phyloP scores from a whole-genome alignment of 2,113 vertebrate genomes.

The Neoarius graeffei region DNA sequence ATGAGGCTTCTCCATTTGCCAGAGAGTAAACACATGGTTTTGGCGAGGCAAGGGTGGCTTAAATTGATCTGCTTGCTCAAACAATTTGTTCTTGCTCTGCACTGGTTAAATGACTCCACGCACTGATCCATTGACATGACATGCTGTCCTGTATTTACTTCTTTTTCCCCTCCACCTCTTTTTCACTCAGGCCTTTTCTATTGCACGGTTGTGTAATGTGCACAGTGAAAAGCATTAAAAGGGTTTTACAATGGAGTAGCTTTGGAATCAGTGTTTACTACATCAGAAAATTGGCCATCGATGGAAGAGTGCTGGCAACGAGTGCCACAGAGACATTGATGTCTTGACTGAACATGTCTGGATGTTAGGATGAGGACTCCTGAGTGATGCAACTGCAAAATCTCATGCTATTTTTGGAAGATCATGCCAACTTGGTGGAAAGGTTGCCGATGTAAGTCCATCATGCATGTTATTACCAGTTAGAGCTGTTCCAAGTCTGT shows the following conservation, averaged over 20 bases:
- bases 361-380: slow-evolving; percentile 4
- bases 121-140: slow-evolving; percentile 67
- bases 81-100: slow-evolving; percentile 70
- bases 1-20: slow-evolving; percentile 58
- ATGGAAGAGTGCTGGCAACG: neutral
- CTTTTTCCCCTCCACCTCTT: neutral
- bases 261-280: neutral
- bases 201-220: neutral
- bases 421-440: neutral
- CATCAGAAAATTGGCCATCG: slow-evolving; percentile 27
- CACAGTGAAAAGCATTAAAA: neutral
- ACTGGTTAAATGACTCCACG: slow-evolving; percentile 69
- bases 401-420: neutral
- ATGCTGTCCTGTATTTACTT: slow-evolving; percentile 62
- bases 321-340: neutral
- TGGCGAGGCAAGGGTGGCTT: slow-evolving; percentile 52
- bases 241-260: neutral
- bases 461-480: neutral
- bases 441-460: neutral
- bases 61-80: slow-evolving; percentile 74
- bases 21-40: slow-evolving; percentile 68
- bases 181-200: neutral
- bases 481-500: neutral
- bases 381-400: neutral
- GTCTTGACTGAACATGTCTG: neutral